Evolutionary conservation across 1,140 invertebrate genomes (phyloP).

Genomic region (Conus betulinus): DNA sequence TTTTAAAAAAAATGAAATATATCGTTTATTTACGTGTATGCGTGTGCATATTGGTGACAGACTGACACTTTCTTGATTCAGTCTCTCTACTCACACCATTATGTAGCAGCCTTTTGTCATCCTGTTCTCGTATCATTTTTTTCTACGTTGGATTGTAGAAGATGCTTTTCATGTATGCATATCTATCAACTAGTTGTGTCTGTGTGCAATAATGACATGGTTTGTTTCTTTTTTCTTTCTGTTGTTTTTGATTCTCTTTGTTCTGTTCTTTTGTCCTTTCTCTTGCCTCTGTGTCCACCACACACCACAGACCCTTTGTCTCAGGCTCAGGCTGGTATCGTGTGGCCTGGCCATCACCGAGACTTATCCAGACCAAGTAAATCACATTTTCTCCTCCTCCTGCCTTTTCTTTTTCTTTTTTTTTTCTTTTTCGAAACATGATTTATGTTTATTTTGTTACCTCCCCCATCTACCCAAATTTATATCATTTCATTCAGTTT

Average conservation of each 20-base stretch:
- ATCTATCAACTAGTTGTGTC: not conserved
- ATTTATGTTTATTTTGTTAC: no score
- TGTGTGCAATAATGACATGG: not conserved
- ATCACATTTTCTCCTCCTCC: not conserved
- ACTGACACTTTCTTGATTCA: no score
- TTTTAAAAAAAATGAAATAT: no score
- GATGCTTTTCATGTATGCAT: no score
- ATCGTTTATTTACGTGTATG: no score
- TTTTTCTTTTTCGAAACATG: not conserved
- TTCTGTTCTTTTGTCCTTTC: not conserved
- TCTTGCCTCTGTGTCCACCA: not conserved
- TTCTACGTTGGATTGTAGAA: no score
- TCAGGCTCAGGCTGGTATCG: constrained; percentile 30
- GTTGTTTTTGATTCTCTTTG: no score
- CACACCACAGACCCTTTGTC: constrained; percentile 20
- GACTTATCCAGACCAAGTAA: constrained; percentile 35
- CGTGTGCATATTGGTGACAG: no score
- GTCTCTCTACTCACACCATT: no score
- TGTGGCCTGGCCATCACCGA: constrained; percentile 27
- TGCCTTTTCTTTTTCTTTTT: constrained; percentile 16
- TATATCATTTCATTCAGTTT: not conserved
- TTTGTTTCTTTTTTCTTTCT: not conserved
- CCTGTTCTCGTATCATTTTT: no score
- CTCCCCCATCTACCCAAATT: no score
- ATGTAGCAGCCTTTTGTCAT: no score